Conservation (phyloP, 2,888 invertebrate species). For the Girardia tigrina region DNA sequence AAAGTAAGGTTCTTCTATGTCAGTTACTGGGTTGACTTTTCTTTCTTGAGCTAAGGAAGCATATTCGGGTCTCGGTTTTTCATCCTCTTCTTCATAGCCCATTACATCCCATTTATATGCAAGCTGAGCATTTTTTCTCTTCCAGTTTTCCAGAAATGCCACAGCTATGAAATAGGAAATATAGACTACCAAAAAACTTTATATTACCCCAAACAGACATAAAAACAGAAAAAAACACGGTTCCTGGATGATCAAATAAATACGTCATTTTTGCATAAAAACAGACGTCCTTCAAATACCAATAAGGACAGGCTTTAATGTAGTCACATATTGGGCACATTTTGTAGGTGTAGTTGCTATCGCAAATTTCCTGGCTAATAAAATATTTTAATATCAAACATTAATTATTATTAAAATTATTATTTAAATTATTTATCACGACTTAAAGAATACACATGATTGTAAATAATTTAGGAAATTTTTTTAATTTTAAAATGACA, state of each 20-base stretch:
- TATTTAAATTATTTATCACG: too few species aligned
- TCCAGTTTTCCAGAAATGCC: conserved; percentile 56
- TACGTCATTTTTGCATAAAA: conserved; percentile 52
- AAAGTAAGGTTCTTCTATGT: conserved; percentile 54
- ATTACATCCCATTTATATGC: conserved; percentile 56
- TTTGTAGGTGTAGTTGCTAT: conserved; percentile 49
- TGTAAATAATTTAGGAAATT: too few species aligned
- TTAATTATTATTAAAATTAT: neutral
- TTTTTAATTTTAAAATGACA: too few species aligned
- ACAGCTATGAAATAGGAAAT: conserved; percentile 50
- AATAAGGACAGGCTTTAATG: conserved; percentile 53
- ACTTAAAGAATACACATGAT: too few species aligned
- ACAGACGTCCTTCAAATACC: conserved; percentile 55
- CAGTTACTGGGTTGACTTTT: conserved; percentile 55
- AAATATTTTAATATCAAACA: neutral
- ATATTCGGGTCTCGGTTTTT: conserved; percentile 55
- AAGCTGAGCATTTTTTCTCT: conserved; percentile 54
- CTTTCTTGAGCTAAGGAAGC: conserved; percentile 53
- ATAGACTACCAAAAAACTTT: neutral
- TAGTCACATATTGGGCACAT: conserved; percentile 56
- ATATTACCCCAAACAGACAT: conserved; percentile 56
- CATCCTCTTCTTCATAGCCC: conserved; percentile 55
- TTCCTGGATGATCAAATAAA: conserved; percentile 56
- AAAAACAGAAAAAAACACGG: conserved; percentile 55
- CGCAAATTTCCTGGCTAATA: conserved; percentile 52